Conservation (phyloP, 2,113 vertebrate genomes). For the Mungos mungo region DNA sequence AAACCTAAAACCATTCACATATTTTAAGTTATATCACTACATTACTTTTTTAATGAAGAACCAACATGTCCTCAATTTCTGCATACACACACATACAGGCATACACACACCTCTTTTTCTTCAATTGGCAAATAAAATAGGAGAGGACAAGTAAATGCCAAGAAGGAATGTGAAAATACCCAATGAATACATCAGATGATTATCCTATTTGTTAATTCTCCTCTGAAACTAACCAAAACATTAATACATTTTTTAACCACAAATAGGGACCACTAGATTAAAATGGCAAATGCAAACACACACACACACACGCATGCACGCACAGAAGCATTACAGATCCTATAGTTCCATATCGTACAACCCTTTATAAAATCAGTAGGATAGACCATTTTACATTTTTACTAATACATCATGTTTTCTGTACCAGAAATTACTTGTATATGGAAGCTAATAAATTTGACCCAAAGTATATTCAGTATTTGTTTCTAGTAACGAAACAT, state of each 20-base stretch:
- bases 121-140: not conserved
- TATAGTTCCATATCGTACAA: not conserved
- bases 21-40: not conserved
- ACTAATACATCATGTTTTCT: not conserved
- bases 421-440: constrained; percentile 1
- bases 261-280: not conserved
- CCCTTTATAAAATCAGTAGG: not conserved
- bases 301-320: not conserved
- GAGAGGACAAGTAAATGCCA: not conserved
- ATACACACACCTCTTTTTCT: not conserved
- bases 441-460: constrained; percentile 1
- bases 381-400: not conserved
- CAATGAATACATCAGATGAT: not conserved
- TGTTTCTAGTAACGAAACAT: constrained; percentile 9
- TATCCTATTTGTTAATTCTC: not conserved
- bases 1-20: not conserved
- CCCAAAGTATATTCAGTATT: constrained; percentile 19
- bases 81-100: not conserved
- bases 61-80: constrained; percentile 15
- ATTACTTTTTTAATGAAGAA: constrained; percentile 6
- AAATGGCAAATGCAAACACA: not conserved
- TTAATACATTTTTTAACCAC: not conserved
- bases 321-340: not conserved
- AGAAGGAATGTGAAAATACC: not conserved
- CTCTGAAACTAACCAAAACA: not conserved